Evolutionary conservation across 2,113 vertebrate genomes (phyloP).

Genomic region (Speoplatyrhinus poulsoni): DNA sequence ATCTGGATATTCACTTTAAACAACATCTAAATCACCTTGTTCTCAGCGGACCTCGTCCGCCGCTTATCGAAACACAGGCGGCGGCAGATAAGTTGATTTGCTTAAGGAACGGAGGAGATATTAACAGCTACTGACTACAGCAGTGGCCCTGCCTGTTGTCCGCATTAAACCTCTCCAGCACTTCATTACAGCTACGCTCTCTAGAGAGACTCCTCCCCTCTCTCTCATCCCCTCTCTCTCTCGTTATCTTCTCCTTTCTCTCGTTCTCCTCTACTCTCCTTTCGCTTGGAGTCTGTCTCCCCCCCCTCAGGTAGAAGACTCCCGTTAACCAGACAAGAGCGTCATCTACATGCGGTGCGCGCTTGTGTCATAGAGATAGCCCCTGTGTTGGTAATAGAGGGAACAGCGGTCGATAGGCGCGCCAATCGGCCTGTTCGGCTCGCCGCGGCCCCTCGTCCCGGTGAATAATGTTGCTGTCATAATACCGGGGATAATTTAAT

Average conservation of each 20-base stretch:
- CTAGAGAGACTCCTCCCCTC: conserved; percentile 66
- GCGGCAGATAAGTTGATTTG: conserved; percentile 77
- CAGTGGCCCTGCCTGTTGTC: conserved; percentile 69
- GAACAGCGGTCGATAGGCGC: conserved; percentile 81
- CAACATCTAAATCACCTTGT: conserved; percentile 76
- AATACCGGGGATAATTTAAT: conserved; percentile 91
- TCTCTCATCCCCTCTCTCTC: conserved; percentile 20
- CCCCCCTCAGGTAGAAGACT: conserved; percentile 49
- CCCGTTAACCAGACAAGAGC: conserved; percentile 67
- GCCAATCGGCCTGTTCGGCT: conserved; percentile 73
- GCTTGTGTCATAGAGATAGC: conserved; percentile 86
- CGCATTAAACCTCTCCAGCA: conserved; percentile 76
- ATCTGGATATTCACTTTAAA: conserved; percentile 78
- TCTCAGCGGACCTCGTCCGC: conserved; percentile 70
- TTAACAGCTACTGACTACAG: conserved; percentile 71
- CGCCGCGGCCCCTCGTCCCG: conserved; percentile 79
- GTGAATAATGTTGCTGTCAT: conserved; percentile 98
- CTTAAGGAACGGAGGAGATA: conserved; percentile 75
- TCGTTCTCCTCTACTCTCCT: neutral
- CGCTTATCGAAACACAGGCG: conserved; percentile 73
- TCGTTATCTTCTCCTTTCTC: conserved; percentile 9
- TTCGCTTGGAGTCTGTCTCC: neutral
- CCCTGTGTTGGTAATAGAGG: conserved; percentile 79
- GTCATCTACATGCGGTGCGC: conserved; percentile 84
- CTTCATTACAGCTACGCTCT: conserved; percentile 79